phyloP scores from a whole-genome alignment of 2,888 invertebrate genomes.

The Agelastica alni region DNA sequence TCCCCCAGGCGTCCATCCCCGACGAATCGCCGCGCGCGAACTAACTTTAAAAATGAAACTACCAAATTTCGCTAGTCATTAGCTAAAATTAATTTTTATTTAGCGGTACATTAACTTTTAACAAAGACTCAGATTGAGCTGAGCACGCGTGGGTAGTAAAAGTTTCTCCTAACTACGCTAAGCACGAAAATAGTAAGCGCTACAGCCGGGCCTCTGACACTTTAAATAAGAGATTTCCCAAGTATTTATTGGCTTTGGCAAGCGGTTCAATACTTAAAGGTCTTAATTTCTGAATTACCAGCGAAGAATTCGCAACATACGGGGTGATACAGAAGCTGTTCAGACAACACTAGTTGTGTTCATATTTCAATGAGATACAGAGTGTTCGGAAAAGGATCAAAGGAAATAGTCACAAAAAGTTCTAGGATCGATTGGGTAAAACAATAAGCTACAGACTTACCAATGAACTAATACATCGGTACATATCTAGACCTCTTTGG shows the following conservation, averaged over 20 bases:
- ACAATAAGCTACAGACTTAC: too few relatives aligned
- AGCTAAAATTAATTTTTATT: background rate
- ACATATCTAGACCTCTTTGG: too few relatives aligned
- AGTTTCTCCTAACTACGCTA: too few relatives aligned
- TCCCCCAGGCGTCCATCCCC: constrained; percentile 69
- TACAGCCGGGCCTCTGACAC: constrained; percentile 32
- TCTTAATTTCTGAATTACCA: constrained; percentile 38
- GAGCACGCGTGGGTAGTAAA: background rate
- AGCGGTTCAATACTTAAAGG: constrained; percentile 28
- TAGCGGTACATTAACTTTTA: background rate
- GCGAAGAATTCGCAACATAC: constrained; percentile 4
- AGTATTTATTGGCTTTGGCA: constrained; percentile 37
- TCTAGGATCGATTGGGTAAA: too few relatives aligned
- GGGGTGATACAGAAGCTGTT: too few relatives aligned
- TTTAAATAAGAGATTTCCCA: constrained; percentile 27
- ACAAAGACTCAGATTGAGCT: background rate
- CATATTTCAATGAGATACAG: too few relatives aligned
- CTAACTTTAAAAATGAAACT: background rate
- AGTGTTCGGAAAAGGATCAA: too few relatives aligned
- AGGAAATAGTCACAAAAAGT: too few relatives aligned
- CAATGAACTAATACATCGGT: too few relatives aligned
- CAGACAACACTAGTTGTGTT: too few relatives aligned
- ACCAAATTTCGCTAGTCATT: background rate
- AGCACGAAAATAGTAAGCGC: constrained; percentile 39
- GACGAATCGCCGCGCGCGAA: background rate